Base-by-base conservation (phyloP, 2,113 vertebrate species). In the Xyrauchen texanus region DNA sequence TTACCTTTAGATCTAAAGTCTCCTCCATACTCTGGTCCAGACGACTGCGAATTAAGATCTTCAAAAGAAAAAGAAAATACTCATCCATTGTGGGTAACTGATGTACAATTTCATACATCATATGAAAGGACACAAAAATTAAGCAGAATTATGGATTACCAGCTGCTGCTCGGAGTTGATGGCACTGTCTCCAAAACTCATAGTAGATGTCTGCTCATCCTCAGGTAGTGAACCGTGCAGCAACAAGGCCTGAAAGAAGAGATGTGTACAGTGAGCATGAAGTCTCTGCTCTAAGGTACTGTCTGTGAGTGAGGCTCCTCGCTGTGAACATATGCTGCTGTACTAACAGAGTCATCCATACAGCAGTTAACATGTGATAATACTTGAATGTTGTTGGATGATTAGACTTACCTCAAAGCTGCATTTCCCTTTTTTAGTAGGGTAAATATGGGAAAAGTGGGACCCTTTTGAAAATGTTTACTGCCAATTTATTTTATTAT, bases 1-100 rank as follows among this genome's bases (percentile, higher is more conserved):
- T 83, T 87, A 99, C 97, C 96, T 98, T 99, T 52, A 99, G 90
- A 85, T 96, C 95, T 90, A 98, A 93, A 79, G 95, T 93, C 85
- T 99, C 96, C 76, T 96, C 95, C 91, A 93, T 84, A 45, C 96
- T 98, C 93, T 97, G 96, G 90, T 99, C 97, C 88, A 99, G 91
- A 2, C 95, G 96, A 88, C 96, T 96, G 58, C 94, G 94, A 88
- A 96, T 94, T 85, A 98, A 93, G 86, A 99, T 91, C 97, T 99
- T 90, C 81, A 85, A 62, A 85, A 83, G 86, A 82, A 85, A 62
- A 16, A 84, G 79, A 52, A 67, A 74, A 58, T 61, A 5, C 21
- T 60, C 15, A 3, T 21, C 16, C 5, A 52, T 4, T 13, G 42
- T 47, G 8, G 3, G 21, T 34, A 34, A 34, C 21, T 34, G 21